Conservation (phyloP, 2,113 vertebrate species). For the Spilogale gracilis region DNA sequence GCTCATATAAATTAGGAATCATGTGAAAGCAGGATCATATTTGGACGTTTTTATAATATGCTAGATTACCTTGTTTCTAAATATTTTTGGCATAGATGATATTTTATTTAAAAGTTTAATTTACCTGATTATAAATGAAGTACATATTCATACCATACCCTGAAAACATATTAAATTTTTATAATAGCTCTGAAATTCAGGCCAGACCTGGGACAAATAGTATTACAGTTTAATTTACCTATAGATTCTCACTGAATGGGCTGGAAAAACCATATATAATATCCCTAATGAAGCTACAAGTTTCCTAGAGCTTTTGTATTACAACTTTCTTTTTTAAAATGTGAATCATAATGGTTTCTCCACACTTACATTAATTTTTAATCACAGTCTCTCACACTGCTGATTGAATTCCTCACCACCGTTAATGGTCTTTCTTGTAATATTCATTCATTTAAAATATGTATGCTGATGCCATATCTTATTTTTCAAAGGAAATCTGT, state of each 20-base stretch:
- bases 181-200: conserved; percentile 35
- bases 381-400: conserved; percentile 82
- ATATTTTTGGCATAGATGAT: background rate
- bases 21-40: background rate
- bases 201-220: conserved; percentile 4
- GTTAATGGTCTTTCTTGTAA: conserved; percentile 85
- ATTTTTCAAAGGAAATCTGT: conserved; percentile 85
- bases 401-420: conserved; percentile 86
- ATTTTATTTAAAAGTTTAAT: conserved; percentile 41
- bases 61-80: background rate
- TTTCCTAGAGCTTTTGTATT: conserved; percentile 66
- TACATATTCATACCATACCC: background rate
- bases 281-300: conserved; percentile 50
- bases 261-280: conserved; percentile 39
- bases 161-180: conserved; percentile 38
- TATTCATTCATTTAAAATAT: conserved; percentile 87
- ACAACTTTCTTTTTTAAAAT: conserved; percentile 78
- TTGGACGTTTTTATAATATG: conserved; percentile 12
- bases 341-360: conserved; percentile 82
- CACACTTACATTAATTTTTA: conserved; percentile 89
- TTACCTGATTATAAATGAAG: background rate
- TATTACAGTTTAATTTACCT: background rate
- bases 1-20: background rate
- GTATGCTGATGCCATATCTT: conserved; percentile 81
- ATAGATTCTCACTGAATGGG: background rate